These are phyloP conservation scores for Pluvialis apricaria DNA, from an alignment of 2,113 vertebrate genomes.

Conservation along the genomic window DNA sequence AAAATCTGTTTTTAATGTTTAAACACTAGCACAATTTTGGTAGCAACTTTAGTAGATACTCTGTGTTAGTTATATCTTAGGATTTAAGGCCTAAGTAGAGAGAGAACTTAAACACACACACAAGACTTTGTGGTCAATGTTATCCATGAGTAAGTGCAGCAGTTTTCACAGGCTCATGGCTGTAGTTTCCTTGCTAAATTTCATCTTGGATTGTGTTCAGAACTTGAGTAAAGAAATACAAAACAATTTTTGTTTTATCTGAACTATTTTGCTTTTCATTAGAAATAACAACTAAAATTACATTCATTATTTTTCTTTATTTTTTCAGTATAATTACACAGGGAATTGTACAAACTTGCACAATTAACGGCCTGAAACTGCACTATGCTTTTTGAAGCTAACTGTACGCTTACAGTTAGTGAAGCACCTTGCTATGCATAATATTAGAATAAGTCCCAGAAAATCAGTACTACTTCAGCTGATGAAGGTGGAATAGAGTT, in stretches of 20 bases:
- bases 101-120: too few species aligned
- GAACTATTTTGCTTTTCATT: background rate
- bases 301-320: background rate
- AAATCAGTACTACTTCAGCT: background rate
- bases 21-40: background rate
- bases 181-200: background rate
- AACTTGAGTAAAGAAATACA: background rate
- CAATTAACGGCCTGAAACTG: background rate
- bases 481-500: background rate
- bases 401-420: background rate
- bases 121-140: too few species aligned
- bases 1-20: background rate
- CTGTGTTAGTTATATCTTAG: background rate
- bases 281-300: background rate
- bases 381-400: background rate
- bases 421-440: background rate
- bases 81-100: background rate
- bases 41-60: background rate
- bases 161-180: background rate
- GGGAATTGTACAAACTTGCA: background rate
- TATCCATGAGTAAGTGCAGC: background rate
- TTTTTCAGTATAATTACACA: background rate
- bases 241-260: background rate
- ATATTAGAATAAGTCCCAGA: background rate
- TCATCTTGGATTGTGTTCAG: background rate